Evolutionary conservation across 2,888 invertebrate species (phyloP).

Genomic region (Lobophora halterata): DNA sequence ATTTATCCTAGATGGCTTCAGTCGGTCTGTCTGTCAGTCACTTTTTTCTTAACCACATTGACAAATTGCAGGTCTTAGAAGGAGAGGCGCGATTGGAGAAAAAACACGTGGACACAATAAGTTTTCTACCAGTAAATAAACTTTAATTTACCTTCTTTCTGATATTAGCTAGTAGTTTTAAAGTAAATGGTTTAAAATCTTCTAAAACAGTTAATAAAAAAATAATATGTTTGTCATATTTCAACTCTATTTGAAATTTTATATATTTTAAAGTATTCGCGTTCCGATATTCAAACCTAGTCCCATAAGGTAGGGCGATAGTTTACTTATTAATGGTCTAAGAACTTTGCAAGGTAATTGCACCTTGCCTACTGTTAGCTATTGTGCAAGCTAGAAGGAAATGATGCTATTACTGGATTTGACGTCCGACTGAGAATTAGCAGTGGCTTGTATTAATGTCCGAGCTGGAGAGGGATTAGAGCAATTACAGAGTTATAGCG

Average conservation of each 20-base stretch:
- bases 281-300: no score
- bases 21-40: slow-evolving; percentile 10
- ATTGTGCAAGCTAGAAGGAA: slow-evolving; percentile 17
- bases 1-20: slow-evolving; percentile 14
- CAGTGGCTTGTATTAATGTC: slow-evolving; percentile 14
- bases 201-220: no score
- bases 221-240: no score
- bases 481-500: slow-evolving; percentile 15
- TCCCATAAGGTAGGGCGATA: no score
- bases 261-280: no score
- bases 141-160: background rate
- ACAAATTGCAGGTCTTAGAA: slow-evolving; percentile 27
- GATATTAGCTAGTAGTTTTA: no score
- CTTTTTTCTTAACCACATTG: slow-evolving; percentile 31
- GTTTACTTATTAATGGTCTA: no score
- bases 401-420: slow-evolving; percentile 26
- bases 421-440: slow-evolving; percentile 17
- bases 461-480: slow-evolving; percentile 7
- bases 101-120: slow-evolving; percentile 15
- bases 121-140: slow-evolving; percentile 3
- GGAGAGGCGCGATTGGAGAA: slow-evolving; percentile 7
- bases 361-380: no score
- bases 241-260: no score
- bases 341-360: no score
- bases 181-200: no score